phyloP scores from a whole-genome alignment of 2,888 invertebrate genomes.

The Mesodorylaimus sp. region DNA sequence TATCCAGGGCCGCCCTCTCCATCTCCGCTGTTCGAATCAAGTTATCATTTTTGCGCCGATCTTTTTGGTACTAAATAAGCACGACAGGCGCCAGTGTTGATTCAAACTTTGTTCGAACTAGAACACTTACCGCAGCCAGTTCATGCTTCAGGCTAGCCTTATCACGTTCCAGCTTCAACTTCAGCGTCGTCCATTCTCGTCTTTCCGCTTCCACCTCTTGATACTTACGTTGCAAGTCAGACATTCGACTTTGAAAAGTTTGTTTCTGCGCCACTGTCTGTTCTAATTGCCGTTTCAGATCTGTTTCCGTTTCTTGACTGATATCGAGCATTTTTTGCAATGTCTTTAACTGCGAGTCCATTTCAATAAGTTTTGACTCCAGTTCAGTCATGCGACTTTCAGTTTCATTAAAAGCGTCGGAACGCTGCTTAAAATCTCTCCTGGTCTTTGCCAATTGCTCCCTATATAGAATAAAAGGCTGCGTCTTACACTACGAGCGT shows the following conservation, averaged over 20 bases:
- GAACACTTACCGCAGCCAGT: constrained; percentile 3
- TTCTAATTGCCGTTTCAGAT: constrained; percentile 3
- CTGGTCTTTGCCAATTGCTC: too few species aligned
- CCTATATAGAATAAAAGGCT: too few species aligned
- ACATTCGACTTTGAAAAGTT: background rate
- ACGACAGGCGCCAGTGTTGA: too few species aligned
- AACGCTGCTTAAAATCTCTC: too few species aligned
- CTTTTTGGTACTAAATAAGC: constrained; percentile 2
- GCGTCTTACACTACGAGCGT: too few species aligned
- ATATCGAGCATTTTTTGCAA: constrained; percentile 4
- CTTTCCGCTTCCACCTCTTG: background rate
- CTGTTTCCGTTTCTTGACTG: constrained; percentile 7
- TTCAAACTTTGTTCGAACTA: background rate
- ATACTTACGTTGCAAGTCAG: background rate
- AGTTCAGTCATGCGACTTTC: constrained; percentile 1
- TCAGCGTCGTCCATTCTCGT: background rate
- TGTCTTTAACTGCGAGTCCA: constrained; percentile 3
- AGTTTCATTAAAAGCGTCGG: too few species aligned
- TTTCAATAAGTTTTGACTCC: background rate
- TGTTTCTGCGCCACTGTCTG: background rate
- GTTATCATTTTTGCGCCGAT: background rate
- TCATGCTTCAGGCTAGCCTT: constrained; percentile 2
- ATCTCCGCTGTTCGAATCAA: background rate
- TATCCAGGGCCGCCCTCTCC: constrained; percentile 6
- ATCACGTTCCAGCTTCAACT: constrained; percentile 4